phyloP scores from a whole-genome alignment of 2,888 invertebrate species.

The Ophion ventricosus region DNA sequence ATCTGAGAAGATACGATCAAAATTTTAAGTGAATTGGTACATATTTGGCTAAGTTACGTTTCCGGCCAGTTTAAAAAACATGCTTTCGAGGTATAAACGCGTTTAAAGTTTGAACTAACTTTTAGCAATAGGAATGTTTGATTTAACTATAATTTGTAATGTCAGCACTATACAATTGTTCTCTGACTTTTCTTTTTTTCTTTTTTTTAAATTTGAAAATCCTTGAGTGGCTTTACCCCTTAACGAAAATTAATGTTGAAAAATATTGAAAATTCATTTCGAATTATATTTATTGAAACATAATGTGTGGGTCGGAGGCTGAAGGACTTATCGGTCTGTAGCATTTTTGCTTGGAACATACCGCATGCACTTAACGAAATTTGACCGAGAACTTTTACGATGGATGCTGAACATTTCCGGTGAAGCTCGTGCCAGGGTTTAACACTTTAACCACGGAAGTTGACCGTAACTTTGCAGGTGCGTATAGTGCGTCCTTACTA shows the following conservation, averaged over 20 bases:
- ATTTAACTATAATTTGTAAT: no score
- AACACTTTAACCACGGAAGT: slow-evolving; percentile 22
- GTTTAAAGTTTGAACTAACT: no score
- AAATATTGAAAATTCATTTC: not conserved
- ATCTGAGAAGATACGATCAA: no score
- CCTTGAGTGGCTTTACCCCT: no score
- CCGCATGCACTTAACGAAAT: not conserved
- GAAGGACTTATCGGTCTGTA: not conserved
- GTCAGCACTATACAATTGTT: no score
- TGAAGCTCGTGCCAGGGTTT: slow-evolving; percentile 39
- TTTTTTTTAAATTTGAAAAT: no score
- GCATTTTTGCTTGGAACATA: not conserved
- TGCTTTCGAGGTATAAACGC: no score
- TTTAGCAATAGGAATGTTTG: no score
- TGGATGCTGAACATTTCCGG: slow-evolving; percentile 40
- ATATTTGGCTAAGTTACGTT: no score
- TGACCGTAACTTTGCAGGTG: slow-evolving; percentile 1
- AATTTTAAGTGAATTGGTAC: no score
- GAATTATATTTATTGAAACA: not conserved
- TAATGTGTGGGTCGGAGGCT: not conserved
- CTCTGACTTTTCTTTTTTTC: no score
- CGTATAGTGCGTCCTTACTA: not conserved
- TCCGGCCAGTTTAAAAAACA: no score
- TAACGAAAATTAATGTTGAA: not conserved
- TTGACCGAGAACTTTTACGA: slow-evolving; percentile 26